Conservation (phyloP, 2,888 invertebrate species). For the Stegophylla sp. region DNA sequence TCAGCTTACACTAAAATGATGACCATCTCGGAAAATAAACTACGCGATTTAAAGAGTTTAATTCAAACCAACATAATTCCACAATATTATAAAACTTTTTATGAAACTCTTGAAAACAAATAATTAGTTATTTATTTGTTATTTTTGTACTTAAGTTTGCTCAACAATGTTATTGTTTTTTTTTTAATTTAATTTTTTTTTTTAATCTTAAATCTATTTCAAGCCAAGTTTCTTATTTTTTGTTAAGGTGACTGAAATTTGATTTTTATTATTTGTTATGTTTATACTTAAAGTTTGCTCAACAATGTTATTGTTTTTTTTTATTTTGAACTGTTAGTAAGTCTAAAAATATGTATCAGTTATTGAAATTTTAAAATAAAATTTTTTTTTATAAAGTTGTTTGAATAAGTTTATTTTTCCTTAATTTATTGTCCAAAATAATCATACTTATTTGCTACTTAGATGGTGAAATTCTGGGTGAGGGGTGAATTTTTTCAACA, state of each 20-base stretch:
- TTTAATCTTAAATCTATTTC: neutral
- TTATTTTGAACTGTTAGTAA: neutral
- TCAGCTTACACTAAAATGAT: neutral
- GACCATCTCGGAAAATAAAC: neutral
- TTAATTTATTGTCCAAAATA: neutral
- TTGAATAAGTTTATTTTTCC: neutral
- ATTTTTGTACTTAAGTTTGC: constrained; percentile 1
- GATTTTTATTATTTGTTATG: neutral
- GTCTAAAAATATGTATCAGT: neutral
- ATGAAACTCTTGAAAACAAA: neutral
- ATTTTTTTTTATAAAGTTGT: neutral
- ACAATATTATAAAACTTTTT: neutral
- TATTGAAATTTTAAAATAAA: neutral
- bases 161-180: constrained; percentile 1
- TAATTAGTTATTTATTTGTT: neutral
- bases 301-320: neutral
- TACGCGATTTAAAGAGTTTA: neutral
- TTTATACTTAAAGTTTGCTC: neutral
- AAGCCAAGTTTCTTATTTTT: neutral
- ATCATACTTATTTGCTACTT: neutral
- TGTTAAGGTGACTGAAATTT: neutral
- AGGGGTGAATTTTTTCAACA: neutral
- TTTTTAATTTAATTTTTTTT: neutral
- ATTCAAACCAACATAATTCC: neutral
- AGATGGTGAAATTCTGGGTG: neutral